Percentiles rank a stretch among this genome's conserved stretches.
These are phyloP conservation scores for Ochotona princeps DNA, from an alignment of 2,113 vertebrate species.

Conservation along the genomic window DNA sequence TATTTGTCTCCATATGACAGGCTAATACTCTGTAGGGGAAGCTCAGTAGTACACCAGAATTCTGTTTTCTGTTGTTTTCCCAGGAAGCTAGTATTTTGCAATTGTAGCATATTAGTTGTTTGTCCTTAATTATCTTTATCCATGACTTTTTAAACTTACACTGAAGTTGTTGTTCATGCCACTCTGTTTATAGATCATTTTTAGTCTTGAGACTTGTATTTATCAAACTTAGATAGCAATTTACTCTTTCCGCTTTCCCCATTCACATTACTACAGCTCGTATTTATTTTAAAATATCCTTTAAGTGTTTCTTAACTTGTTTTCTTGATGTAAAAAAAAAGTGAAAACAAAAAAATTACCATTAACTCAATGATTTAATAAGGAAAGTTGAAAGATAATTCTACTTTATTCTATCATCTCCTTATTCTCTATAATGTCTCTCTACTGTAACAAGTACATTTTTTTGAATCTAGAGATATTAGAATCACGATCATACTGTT, in stretches of 20 bases:
- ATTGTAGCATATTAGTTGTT: not conserved
- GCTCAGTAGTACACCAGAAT: not conserved
- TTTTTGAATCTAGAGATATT: no score
- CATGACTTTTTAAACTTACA: not conserved
- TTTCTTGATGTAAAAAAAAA: not conserved
- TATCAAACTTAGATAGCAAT: not conserved
- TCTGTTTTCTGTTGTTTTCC: conserved; percentile 43
- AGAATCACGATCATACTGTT: not conserved
- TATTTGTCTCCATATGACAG: not conserved
- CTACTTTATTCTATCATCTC: no score
- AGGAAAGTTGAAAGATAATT: not conserved
- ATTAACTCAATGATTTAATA: not conserved
- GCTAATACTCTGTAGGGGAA: not conserved
- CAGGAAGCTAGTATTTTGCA: not conserved
- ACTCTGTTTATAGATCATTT: not conserved
- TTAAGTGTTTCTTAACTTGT: conserved; percentile 23
- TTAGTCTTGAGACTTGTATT: conserved; percentile 25
- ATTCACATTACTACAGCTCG: not conserved
- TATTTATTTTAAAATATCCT: not conserved
- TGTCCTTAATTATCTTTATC: conserved; percentile 19
- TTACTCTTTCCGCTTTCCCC: not conserved
- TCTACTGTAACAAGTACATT: no score
- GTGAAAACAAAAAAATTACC: not conserved
- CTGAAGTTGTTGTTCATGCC: conserved; percentile 36
- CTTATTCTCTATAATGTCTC: no score